Base-by-base conservation (phyloP, 2,113 vertebrate species). In the Hemiprocne comata region DNA sequence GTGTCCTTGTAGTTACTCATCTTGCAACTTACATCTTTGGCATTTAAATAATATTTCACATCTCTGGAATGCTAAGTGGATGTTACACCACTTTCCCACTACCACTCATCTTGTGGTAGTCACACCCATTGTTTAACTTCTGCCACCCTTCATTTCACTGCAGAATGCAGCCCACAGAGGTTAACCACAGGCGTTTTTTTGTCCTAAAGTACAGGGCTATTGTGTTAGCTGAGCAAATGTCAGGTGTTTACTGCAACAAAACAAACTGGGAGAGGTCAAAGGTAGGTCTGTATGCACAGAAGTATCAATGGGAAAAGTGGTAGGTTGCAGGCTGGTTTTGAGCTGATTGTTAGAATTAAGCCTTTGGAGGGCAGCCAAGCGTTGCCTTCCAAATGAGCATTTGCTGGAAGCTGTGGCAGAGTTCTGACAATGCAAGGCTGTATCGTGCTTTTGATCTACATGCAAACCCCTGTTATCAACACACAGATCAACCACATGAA, bases 81-180 rank as follows among this genome's bases (percentile, higher is more conserved):
- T 96, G 92, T 95, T 95, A 93, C 86, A 93, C 85, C 92, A 86
- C 92, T 94, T 94, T 96, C 90, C 95, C 95, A 94, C 92, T 93
- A 90, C 81, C 69, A 86, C 75, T 81, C 85, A 73, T 93, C 76
- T 88, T 90, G 90, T 46, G 80, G 94, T 83, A 90, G 93, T 92
- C 94, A 93, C 91, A 91, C 94, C 94, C 96, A 72, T 91, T 94
- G 91, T 93, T 95, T 94, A 94, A 92, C 74, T 94, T 90, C 91
- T 57, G 62, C 89, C 88, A 75, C 67, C 87, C 65, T 91, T 90
- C 64, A 83, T 74, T 94, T 83, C 34, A 29, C 29, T 62, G 90
- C 82, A 71, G 75, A 64, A 51, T 1, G 51, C 90, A 88, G 83
- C 94, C 95, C 93, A 54, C 83, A 95, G 83, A 90, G 93, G 92